These are phyloP conservation scores for Crotophaga sulcirostris DNA, from an alignment of 2,113 vertebrate species.

Conservation along the genomic window DNA sequence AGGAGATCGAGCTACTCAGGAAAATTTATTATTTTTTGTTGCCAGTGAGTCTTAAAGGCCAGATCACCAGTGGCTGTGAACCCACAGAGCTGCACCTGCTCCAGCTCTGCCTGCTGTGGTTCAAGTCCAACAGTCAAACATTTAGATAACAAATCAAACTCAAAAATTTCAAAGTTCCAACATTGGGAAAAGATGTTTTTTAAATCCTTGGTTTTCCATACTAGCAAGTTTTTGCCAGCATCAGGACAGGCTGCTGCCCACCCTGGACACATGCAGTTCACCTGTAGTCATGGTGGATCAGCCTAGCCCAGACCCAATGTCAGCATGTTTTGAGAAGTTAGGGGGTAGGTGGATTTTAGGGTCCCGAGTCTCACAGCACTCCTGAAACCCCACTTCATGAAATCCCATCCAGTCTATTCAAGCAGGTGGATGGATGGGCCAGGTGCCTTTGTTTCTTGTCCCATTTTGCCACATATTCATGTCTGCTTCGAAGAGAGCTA, in stretches of 20 bases:
- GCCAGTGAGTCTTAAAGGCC: not conserved
- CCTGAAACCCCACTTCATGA: fast-evolving
- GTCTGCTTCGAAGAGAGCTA: not conserved
- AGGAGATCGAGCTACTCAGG: not conserved
- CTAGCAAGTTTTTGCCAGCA: not conserved
- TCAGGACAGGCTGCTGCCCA: not conserved
- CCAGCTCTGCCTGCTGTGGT: not conserved
- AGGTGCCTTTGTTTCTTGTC: not conserved
- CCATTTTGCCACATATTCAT: not conserved
- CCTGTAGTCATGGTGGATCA: fast-evolving
- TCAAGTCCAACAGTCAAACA: not conserved
- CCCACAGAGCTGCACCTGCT: not conserved
- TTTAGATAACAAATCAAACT: not conserved
- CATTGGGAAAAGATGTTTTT: not conserved
- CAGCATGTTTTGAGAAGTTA: not conserved
- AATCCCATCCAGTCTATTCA: not conserved
- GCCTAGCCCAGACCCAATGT: not conserved
- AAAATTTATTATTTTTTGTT: not conserved
- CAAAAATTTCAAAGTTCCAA: not conserved
- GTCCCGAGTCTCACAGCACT: not conserved
- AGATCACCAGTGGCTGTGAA: not conserved
- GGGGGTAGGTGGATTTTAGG: not conserved
- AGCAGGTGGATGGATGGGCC: not conserved
- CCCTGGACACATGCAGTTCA: fast-evolving
- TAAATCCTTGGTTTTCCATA: not conserved